A percentile compares a stretch with the other conserved stretches of the same genome.
Conservation (phyloP, 2,888 invertebrate species). For the Epinotia nisella region DNA sequence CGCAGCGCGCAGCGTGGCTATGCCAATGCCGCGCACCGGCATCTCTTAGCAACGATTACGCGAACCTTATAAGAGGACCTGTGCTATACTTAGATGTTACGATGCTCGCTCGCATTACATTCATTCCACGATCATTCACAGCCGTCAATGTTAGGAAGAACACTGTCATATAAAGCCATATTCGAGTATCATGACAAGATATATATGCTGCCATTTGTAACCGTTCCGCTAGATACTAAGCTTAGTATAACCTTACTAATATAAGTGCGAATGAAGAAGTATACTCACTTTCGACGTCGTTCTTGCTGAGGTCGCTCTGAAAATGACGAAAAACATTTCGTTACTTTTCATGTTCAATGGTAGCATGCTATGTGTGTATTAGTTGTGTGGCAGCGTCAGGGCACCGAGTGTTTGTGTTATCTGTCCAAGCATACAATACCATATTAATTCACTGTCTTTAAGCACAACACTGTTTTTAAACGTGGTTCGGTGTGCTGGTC, state of each 20-base stretch:
- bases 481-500: constrained; percentile 52
- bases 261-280: constrained; percentile 36
- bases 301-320: constrained; percentile 94
- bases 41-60: constrained; percentile 73
- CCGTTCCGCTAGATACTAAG: neutral
- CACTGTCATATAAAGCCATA: constrained; percentile 2
- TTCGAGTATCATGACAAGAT: neutral
- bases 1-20: constrained; percentile 73
- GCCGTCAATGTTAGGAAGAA: constrained; percentile 4
- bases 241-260: constrained; percentile 2
- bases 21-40: constrained; percentile 68
- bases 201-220: neutral
- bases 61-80: constrained; percentile 80
- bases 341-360: constrained; percentile 66
- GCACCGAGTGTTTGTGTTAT: constrained; percentile 61
- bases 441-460: constrained; percentile 67
- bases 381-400: constrained; percentile 57
- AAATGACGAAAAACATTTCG: constrained; percentile 83
- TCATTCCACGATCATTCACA: constrained; percentile 51
- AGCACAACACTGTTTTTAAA: constrained; percentile 71
- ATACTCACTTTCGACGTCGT: constrained; percentile 95
- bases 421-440: constrained; percentile 61
- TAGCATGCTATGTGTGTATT: constrained; percentile 66
- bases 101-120: constrained; percentile 58
- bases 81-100: constrained; percentile 77